phyloP scores from a whole-genome alignment of 2,113 vertebrate species.

The Leucosticte australis region DNA sequence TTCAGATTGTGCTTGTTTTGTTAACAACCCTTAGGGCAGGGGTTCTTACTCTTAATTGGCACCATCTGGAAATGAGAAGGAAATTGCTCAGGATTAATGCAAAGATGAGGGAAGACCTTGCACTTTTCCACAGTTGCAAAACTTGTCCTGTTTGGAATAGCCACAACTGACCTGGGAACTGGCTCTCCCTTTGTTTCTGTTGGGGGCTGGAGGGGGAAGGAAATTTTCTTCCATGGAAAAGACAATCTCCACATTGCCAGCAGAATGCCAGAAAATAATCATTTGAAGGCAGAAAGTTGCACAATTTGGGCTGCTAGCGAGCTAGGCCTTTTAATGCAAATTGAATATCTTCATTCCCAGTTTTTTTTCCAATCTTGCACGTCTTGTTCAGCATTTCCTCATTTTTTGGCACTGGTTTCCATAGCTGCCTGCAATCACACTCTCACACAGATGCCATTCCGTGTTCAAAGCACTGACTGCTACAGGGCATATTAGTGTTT shows the following conservation, averaged over 20 bases:
- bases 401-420: conserved; percentile 50
- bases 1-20: conserved; percentile 64
- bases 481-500: conserved; percentile 42
- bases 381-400: conserved; percentile 21
- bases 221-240: not conserved
- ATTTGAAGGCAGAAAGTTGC: not conserved
- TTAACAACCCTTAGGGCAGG: conserved; percentile 59
- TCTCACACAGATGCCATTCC: conserved; percentile 38
- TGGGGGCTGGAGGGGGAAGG: not conserved
- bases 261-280: not conserved
- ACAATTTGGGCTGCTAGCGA: not conserved
- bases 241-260: not conserved
- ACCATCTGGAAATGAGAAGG: conserved; percentile 59
- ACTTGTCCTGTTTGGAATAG: not conserved
- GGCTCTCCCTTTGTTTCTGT: not conserved
- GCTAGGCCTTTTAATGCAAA: conserved; percentile 20
- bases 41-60: conserved; percentile 63
- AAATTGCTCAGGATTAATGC: not conserved
- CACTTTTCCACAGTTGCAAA: conserved; percentile 1
- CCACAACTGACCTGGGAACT: not conserved
- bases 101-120: not conserved
- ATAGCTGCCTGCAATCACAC: conserved; percentile 26
- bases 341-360: conserved; percentile 29
- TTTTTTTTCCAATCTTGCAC: not conserved
- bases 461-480: conserved; percentile 53